These are phyloP conservation scores for Chelon labrosus DNA, from an alignment of 2,797 vertebrate species.

Conservation along the genomic window DNA sequence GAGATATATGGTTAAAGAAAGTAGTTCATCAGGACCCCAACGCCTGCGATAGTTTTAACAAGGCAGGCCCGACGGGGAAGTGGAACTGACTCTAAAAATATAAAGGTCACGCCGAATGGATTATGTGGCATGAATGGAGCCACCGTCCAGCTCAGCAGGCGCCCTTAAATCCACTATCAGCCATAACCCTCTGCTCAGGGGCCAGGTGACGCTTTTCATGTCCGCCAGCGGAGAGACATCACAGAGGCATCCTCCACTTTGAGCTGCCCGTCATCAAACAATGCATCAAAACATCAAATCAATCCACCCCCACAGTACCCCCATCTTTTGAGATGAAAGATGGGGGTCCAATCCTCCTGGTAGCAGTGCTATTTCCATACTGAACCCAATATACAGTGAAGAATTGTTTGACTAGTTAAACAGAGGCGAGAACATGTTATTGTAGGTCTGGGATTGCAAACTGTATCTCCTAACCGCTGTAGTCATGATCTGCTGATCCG, in stretches of 20 bases:
- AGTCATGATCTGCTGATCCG: too few species aligned
- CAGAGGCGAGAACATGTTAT: not conserved
- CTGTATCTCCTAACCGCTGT: too few species aligned
- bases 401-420: constrained; percentile 6
- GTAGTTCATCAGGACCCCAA: constrained; percentile 48
- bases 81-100: constrained; percentile 66
- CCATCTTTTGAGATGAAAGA: constrained; percentile 93
- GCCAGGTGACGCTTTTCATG: constrained; percentile 94
- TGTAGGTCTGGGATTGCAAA: not conserved
- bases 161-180: constrained; percentile 74
- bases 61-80: constrained; percentile 50
- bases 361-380: not conserved
- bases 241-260: constrained; percentile 93
- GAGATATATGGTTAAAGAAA: constrained; percentile 44
- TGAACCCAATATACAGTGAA: not conserved
- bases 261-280: constrained; percentile 97
- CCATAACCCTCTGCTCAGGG: constrained; percentile 72
- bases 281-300: constrained; percentile 97
- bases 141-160: constrained; percentile 70
- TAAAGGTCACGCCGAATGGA: constrained; percentile 79
- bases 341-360: constrained; percentile 41
- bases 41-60: constrained; percentile 56
- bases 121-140: constrained; percentile 77
- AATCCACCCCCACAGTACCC: constrained; percentile 87
- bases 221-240: constrained; percentile 91